A percentile compares a stretch with the other conserved stretches of the same genome.
phyloP scores from a whole-genome alignment of 1,140 invertebrate genomes.

The Antheraea mylitta region DNA sequence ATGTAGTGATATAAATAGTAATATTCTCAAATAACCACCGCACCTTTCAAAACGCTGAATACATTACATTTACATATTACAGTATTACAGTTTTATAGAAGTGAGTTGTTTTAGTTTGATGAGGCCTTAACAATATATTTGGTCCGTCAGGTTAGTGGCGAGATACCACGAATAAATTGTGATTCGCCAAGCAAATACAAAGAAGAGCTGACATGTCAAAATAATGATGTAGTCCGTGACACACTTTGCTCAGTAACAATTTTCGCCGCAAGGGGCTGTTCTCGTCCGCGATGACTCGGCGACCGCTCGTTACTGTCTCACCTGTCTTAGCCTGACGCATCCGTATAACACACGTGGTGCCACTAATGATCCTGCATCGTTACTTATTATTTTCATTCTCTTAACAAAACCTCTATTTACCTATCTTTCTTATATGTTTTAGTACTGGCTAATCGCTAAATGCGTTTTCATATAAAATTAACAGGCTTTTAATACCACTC shows the following conservation, averaged over 20 bases:
- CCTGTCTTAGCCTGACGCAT: slow-evolving; percentile 46
- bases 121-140: neutral
- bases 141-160: neutral
- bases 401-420: neutral
- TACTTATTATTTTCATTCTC: neutral
- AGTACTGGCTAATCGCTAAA: too few species aligned
- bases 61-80: too few species aligned
- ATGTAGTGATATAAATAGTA: too few species aligned
- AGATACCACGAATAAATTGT: neutral
- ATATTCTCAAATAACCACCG: neutral
- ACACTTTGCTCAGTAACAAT: slow-evolving; percentile 69
- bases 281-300: slow-evolving; percentile 57
- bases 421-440: neutral
- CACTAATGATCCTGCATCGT: slow-evolving; percentile 58
- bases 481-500: neutral
- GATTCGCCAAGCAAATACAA: neutral
- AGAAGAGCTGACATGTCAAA: slow-evolving; percentile 29
- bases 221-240: slow-evolving; percentile 69
- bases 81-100: neutral
- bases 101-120: neutral
- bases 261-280: slow-evolving; percentile 65
- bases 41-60: neutral
- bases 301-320: slow-evolving; percentile 71
- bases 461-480: neutral
- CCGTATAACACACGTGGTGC: slow-evolving; percentile 33